Conservation (phyloP, 2,888 invertebrate genomes). For the Stenodema calcarata region DNA sequence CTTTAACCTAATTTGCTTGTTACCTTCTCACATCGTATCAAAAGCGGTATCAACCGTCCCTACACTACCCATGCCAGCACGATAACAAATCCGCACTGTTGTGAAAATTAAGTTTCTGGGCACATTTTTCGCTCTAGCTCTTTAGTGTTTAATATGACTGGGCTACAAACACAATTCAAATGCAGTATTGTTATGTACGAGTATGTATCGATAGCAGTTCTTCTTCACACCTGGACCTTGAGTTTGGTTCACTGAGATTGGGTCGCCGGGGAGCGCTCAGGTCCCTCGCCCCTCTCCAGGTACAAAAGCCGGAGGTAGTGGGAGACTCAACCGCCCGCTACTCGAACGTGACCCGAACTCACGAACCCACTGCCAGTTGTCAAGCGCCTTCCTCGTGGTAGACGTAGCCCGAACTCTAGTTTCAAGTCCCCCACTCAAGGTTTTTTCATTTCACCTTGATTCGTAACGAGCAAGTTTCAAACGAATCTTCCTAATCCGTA, state of each 20-base stretch:
- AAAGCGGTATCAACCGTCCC: too few species aligned
- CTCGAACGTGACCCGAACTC: not conserved
- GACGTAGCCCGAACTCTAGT: not conserved
- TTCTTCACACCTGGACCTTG: not conserved
- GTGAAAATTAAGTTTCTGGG: too few species aligned
- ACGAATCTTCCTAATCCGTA: not conserved
- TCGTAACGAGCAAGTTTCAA: not conserved
- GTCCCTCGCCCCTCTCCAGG: constrained; percentile 28
- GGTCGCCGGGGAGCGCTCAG: not conserved
- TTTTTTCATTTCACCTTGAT: not conserved
- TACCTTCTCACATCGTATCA: too few species aligned
- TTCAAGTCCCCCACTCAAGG: too few species aligned
- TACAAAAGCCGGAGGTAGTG: not conserved
- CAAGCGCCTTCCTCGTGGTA: not conserved
- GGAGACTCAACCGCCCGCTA: not conserved
- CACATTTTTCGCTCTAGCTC: too few species aligned
- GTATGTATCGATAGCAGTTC: not conserved
- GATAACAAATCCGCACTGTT: too few species aligned
- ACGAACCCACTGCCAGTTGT: constrained; percentile 2
- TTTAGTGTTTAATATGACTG: too few species aligned
- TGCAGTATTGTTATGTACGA: too few species aligned
- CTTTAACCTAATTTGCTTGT: too few species aligned
- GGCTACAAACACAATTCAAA: too few species aligned
- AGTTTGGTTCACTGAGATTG: not conserved
- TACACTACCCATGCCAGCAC: too few species aligned